phyloP scores from a whole-genome alignment of 1,140 invertebrate species.

The Zaprionus ghesquierei region DNA sequence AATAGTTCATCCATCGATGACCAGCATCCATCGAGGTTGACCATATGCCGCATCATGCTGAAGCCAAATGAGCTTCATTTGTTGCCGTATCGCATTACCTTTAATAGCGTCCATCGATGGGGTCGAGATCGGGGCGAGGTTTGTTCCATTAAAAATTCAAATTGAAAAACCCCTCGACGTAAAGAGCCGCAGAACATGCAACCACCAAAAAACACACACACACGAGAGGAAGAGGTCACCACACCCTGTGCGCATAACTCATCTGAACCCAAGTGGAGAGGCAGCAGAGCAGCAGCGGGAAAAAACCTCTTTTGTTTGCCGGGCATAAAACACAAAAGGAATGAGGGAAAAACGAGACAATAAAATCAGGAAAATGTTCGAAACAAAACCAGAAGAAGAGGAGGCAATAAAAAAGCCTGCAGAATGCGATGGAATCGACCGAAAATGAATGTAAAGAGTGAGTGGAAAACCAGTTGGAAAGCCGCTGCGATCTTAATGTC shows the following conservation, averaged over 20 bases:
- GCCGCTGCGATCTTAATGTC: conserved; percentile 38
- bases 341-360: conserved; percentile 38
- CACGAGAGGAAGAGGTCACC: conserved; percentile 51
- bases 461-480: conserved; percentile 64
- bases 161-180: neutral
- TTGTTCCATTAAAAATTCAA: conserved; percentile 1
- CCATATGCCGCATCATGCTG: neutral
- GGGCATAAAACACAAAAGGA: conserved; percentile 24
- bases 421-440: conserved; percentile 42
- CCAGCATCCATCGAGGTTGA: neutral
- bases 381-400: conserved; percentile 45
- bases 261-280: conserved; percentile 28
- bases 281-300: conserved; percentile 2
- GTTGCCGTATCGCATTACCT: neutral
- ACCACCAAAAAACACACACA: conserved; percentile 35
- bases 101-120: neutral
- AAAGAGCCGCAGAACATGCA: conserved; percentile 11
- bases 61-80: neutral
- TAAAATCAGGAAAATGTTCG: conserved; percentile 55
- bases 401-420: conserved; percentile 60
- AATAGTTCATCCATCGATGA: conserved; percentile 41
- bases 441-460: conserved; percentile 15
- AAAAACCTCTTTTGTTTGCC: conserved; percentile 62
- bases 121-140: neutral
- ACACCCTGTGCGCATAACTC: conserved; percentile 61